Evolutionary conservation across 2,888 invertebrate species (phyloP).

Genomic region (Drosophila nr. medialis): DNA sequence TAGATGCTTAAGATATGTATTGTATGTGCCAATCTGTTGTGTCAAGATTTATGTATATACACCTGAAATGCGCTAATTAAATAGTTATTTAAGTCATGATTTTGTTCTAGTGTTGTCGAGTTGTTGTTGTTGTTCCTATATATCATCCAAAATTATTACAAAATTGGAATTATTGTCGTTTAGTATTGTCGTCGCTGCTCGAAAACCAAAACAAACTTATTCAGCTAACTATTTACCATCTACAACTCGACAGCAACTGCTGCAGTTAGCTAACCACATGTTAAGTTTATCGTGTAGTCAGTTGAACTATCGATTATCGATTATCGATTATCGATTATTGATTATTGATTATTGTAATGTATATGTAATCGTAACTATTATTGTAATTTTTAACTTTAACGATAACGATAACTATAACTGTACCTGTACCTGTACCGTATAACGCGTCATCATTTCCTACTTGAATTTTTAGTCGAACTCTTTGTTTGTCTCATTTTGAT

Average conservation of each 20-base stretch:
- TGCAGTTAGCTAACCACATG: conserved; percentile 36
- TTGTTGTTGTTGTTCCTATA: conserved; percentile 46
- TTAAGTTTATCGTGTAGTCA: conserved; percentile 54
- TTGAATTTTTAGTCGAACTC: conserved; percentile 48
- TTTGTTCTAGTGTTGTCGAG: conserved; percentile 66
- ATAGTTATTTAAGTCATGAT: conserved; percentile 22
- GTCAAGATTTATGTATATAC: neutral
- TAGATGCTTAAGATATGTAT: conserved; percentile 1
- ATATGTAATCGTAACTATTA: conserved; percentile 33
- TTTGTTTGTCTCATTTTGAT: conserved; percentile 65
- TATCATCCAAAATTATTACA: conserved; percentile 45
- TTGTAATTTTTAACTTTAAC: conserved; percentile 39
- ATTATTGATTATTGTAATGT: conserved; percentile 22
- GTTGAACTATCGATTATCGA: conserved; percentile 29
- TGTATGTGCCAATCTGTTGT: conserved; percentile 4
- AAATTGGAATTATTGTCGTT: conserved; percentile 54
- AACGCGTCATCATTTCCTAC: conserved; percentile 59
- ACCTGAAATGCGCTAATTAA: conserved; percentile 8
- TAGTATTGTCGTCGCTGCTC: conserved; percentile 59
- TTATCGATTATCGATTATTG: conserved; percentile 29
- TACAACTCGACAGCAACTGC: conserved; percentile 68
- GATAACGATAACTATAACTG: conserved; percentile 37
- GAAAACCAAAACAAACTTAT: conserved; percentile 24
- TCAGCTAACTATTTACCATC: conserved; percentile 39
- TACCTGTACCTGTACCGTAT: conserved; percentile 64